Evolutionary conservation across 2,797 vertebrate genomes (phyloP).

Genomic region (Gephyroberyx darwinii): DNA sequence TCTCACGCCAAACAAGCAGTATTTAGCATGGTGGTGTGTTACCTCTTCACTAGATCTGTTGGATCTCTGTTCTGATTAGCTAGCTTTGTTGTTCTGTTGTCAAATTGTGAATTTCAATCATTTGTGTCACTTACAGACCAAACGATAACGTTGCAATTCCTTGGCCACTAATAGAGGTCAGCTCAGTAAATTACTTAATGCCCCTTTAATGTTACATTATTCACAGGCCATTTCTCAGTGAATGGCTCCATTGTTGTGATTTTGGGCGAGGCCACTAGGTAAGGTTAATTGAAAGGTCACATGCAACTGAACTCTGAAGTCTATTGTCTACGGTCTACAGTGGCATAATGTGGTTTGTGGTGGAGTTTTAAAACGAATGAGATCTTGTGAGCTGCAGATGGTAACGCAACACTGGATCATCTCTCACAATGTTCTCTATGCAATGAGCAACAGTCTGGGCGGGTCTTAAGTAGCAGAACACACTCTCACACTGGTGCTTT

Average conservation of each 20-base stretch:
- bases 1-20: too few relatives aligned
- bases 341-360: background rate
- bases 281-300: background rate
- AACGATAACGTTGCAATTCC: too few relatives aligned
- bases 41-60: too few relatives aligned
- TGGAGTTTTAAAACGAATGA: slow-evolving; percentile 3
- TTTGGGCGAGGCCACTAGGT: background rate
- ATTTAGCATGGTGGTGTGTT: too few relatives aligned
- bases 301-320: background rate
- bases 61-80: too few relatives aligned
- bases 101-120: too few relatives aligned
- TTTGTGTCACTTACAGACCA: too few relatives aligned
- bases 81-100: too few relatives aligned
- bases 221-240: background rate
- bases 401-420: slow-evolving; percentile 19
- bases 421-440: background rate
- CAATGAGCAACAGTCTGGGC: slow-evolving; percentile 17
- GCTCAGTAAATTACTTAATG: background rate
- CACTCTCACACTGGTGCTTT: background rate
- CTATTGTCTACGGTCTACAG: background rate
- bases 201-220: background rate
- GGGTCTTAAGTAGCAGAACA: slow-evolving; percentile 33
- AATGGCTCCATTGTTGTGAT: background rate
- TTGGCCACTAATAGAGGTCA: background rate
- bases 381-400: background rate